Conservation (phyloP, 2,888 invertebrate species). For the Auanema freiburgensis region DNA sequence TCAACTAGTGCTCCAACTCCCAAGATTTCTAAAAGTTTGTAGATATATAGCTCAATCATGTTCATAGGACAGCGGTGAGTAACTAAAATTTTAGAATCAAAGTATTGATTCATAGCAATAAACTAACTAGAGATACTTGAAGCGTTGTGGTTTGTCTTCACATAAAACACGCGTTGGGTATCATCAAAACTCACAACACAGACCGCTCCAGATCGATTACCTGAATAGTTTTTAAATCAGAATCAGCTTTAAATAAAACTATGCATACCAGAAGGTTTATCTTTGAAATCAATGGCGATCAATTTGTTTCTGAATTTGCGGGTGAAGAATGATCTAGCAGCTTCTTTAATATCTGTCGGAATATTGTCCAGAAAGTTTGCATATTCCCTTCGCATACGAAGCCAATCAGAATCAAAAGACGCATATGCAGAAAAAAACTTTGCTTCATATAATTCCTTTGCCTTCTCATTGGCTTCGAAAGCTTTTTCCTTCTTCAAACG, state of each 20-base stretch:
- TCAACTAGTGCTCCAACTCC: slow-evolving; percentile 1
- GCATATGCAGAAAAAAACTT: slow-evolving; percentile 14
- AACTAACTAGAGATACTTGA: slow-evolving; percentile 12
- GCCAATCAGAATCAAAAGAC: slow-evolving; percentile 10
- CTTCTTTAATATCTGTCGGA: slow-evolving; percentile 7
- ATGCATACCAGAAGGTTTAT: too few species aligned
- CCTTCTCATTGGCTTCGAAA: slow-evolving; percentile 6
- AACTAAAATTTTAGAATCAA: slow-evolving; percentile 12
- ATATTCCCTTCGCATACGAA: slow-evolving; percentile 16
- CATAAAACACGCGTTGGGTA: background rate
- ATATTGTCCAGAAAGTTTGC: slow-evolving; percentile 13
- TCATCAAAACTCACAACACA: slow-evolving; percentile 9
- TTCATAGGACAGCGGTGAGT: slow-evolving; percentile 9
- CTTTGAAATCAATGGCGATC: slow-evolving; percentile 10
- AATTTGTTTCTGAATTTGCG: slow-evolving; percentile 4
- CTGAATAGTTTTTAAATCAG: slow-evolving; percentile 15
- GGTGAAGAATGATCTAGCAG: slow-evolving; percentile 6
- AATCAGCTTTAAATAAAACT: slow-evolving; percentile 8
- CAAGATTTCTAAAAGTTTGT: slow-evolving; percentile 11
- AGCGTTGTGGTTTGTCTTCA: slow-evolving; percentile 13
- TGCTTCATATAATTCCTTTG: background rate
- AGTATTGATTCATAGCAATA: slow-evolving; percentile 9
- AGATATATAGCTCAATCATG: slow-evolving; percentile 9
- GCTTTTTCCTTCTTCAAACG: slow-evolving; percentile 11
- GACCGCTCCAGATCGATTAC: slow-evolving; percentile 7